Percentiles rank a stretch among this genome's conserved stretches.
Evolutionary conservation across 1,140 invertebrate species (phyloP).

Genomic region (Drosophila teissieri): DNA sequence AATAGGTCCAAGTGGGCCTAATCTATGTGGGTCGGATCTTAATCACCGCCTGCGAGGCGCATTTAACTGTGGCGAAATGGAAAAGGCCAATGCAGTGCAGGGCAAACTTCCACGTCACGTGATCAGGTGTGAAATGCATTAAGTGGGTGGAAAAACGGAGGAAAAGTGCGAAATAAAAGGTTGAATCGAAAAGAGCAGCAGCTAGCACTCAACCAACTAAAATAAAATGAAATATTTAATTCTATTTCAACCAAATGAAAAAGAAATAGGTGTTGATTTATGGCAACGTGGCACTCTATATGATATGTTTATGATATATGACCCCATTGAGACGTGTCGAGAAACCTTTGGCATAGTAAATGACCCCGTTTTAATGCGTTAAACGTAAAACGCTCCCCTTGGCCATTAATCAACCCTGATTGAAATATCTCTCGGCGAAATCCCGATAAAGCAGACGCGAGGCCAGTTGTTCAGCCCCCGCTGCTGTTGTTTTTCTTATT

Average conservation of each 20-base stretch:
- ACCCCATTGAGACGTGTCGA: conserved; percentile 14
- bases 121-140: conserved; percentile 49
- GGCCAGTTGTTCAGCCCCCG: conserved; percentile 14
- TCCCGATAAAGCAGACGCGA: conserved; percentile 39
- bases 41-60: conserved; percentile 35
- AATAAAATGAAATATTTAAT: background rate
- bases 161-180: background rate
- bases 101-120: conserved; percentile 40
- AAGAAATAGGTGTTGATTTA: conserved; percentile 16
- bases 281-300: conserved; percentile 11
- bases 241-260: too few relatives aligned
- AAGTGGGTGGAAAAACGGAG: background rate
- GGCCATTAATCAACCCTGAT: conserved; percentile 44
- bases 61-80: conserved; percentile 36
- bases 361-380: conserved; percentile 37
- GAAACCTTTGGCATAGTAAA: conserved; percentile 41
- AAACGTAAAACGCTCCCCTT: conserved; percentile 32
- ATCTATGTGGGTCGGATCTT: conserved; percentile 59
- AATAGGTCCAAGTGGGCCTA: conserved; percentile 16
- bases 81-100: conserved; percentile 40
- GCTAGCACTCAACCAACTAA: too few relatives aligned
- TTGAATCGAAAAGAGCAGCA: background rate
- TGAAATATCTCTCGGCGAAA: conserved; percentile 42
- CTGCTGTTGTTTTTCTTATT: conserved; percentile 22
- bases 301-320: conserved; percentile 23